Base-by-base conservation (phyloP, 1,140 invertebrate species). In the Hylaeus volcanicus region DNA sequence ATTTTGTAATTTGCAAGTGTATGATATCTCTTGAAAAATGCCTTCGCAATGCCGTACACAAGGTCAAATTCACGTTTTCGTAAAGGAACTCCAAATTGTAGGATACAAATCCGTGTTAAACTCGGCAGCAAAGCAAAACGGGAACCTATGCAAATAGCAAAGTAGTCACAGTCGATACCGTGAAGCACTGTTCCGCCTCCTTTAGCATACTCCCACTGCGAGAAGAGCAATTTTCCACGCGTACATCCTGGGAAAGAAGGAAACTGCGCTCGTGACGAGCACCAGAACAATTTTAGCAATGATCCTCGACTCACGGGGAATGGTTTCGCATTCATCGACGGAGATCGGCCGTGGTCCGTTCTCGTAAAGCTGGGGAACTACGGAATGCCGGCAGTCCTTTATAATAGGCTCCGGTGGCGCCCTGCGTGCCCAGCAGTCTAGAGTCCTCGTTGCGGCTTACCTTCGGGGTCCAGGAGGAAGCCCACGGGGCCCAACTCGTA, bases 391-490 rank as follows among this genome's bases (percentile, higher is more conserved):
- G 55, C 43, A 74, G 37, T 45, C 43, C 65, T 15, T 51, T 51
- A 51, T 51, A 68, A 80, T 74, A 51, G 55, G 45, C 56, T 74
- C 56, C 56, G 51, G 53, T 75, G 66, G 43, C 74, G 74, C 74
- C 69, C 74, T 48, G 74, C 74, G 74, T 69, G 74, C 74, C 73
- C 74, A 65, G 64, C 74, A 60, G 74, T 68, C 74, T 69, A 69
- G 26, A 26, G 74, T 56, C 65, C 51, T 69, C n/a, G 43, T 71
- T 45, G 12, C 60, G 15, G 43, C 43, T 65, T 51, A 41, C 63
- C 72, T 66, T 85, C 71, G 48, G 56, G 58, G 53, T 4, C 43
- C 61, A 5, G 65, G 5, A 63, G 41, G n/a, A 70, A 45, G 66
- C 63, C 71, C 26, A 37, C 43, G 12, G 14, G 8, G 39, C 1